These are phyloP conservation scores for Aradophagus sp. DNA, from an alignment of 1,140 invertebrate species.

Conservation along the genomic window DNA sequence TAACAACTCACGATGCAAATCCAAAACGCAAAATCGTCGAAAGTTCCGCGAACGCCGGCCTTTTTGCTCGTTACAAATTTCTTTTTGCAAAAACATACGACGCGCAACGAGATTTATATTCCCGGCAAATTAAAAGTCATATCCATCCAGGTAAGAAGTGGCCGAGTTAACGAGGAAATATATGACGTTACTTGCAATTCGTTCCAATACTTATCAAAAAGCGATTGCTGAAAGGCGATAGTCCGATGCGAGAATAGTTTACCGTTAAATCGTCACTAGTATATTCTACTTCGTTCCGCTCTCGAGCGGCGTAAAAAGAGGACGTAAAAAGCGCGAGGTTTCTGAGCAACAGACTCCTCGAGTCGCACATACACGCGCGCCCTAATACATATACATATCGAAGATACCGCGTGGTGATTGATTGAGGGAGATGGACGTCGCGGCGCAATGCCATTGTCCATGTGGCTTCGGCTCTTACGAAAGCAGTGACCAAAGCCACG, in stretches of 20 bases:
- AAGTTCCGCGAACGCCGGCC: background rate
- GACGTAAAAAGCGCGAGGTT: constrained; percentile 47
- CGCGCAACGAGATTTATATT: constrained; percentile 28
- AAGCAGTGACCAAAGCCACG: constrained; percentile 64
- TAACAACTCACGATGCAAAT: too few species aligned
- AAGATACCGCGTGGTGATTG: constrained; percentile 68
- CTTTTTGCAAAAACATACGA: constrained; percentile 10
- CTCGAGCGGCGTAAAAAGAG: constrained; percentile 43
- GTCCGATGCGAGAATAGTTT: constrained; percentile 49
- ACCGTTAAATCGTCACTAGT: constrained; percentile 57
- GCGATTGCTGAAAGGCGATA: constrained; percentile 25
- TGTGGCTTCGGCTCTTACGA: constrained; percentile 60
- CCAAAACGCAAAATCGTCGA: too few species aligned
- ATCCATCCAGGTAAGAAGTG: constrained; percentile 14
- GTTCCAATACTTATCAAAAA: constrained; percentile 56
- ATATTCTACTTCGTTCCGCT: constrained; percentile 57
- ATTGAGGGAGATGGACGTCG: constrained; percentile 72
- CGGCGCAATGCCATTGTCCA: constrained; percentile 74
- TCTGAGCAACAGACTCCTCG: constrained; percentile 35
- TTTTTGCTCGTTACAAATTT: constrained; percentile 2
- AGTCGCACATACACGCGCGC: constrained; percentile 40
- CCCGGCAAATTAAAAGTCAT: constrained; percentile 12
- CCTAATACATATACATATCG: constrained; percentile 57
- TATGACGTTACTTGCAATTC: constrained; percentile 40
- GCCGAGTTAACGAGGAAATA: constrained; percentile 45